Conservation (phyloP, 2,888 invertebrate species). For the Sinelater perroti region DNA sequence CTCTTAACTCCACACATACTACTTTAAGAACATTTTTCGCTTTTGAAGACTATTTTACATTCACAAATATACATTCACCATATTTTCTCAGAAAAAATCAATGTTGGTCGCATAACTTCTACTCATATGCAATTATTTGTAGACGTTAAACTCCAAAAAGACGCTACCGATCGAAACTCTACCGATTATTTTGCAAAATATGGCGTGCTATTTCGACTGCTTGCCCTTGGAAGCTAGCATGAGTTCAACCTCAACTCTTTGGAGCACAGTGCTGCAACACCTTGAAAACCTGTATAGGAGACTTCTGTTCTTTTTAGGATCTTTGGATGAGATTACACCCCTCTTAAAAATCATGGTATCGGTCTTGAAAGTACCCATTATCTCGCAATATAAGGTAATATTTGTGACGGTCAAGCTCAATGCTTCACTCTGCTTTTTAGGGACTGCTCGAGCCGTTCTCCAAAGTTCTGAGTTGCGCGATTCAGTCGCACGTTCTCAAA, state of each 20-base stretch:
- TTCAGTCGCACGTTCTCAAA: conserved; percentile 86
- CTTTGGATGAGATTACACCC: conserved; percentile 75
- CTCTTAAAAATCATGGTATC: conserved; percentile 80
- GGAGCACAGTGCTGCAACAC: conserved; percentile 84
- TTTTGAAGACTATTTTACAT: too few species aligned
- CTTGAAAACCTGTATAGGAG: conserved; percentile 88
- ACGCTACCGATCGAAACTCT: conserved; percentile 75
- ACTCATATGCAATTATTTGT: conserved; percentile 34
- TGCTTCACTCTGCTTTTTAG: conserved; percentile 58
- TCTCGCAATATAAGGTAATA: conserved; percentile 78
- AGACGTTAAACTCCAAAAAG: conserved; percentile 81
- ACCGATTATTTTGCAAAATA: conserved; percentile 85
- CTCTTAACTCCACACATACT: neutral
- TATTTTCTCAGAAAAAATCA: too few species aligned
- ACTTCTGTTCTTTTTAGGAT: conserved; percentile 74
- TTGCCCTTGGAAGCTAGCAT: conserved; percentile 83
- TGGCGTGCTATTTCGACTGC: conserved; percentile 93
- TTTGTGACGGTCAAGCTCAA: too few species aligned
- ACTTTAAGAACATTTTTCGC: neutral
- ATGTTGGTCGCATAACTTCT: too few species aligned
- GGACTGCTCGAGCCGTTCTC: conserved; percentile 94
- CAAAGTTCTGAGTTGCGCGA: conserved; percentile 91
- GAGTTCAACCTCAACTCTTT: conserved; percentile 73
- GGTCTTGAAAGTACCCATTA: conserved; percentile 84
- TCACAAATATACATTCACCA: too few species aligned